These are phyloP conservation scores for Penaeus japonicus DNA, from an alignment of 1,140 invertebrate species.

Conservation along the genomic window DNA sequence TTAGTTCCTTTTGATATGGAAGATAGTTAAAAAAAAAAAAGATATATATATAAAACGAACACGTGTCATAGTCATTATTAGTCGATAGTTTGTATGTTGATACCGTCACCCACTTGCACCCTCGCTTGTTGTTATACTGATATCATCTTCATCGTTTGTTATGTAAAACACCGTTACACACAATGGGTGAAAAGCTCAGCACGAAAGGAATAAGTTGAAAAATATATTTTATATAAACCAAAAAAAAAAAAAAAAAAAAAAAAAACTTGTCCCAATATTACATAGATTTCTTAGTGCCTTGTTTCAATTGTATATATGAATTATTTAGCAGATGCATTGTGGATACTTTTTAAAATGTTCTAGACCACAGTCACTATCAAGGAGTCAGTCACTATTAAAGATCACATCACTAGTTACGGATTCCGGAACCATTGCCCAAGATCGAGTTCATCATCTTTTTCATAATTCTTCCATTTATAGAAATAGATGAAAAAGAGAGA, in stretches of 20 bases:
- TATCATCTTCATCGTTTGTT: conserved; percentile 1
- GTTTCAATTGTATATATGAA: conserved; percentile 45
- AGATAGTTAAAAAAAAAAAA: no score
- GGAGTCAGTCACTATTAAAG: conserved; percentile 37
- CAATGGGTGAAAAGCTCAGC: conserved; percentile 26
- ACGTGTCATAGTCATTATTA: neutral
- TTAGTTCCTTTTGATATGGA: no score
- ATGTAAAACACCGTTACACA: conserved; percentile 37
- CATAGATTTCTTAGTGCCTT: conserved; percentile 46
- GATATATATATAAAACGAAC: no score
- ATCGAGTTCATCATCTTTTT: neutral
- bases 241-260: neutral
- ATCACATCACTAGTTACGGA: conserved; percentile 34
- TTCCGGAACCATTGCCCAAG: conserved; percentile 31
- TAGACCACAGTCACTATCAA: conserved; percentile 34
- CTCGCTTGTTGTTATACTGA: neutral
- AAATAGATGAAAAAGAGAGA: neutral
- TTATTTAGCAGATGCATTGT: conserved; percentile 53
- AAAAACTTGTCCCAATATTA: neutral
- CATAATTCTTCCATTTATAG: neutral
- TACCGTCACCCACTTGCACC: conserved; percentile 41
- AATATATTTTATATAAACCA: conserved; percentile 6
- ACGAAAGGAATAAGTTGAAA: conserved; percentile 1
- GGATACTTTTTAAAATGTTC: conserved; percentile 36
- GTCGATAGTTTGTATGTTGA: neutral